Conservation (phyloP, 2,888 invertebrate genomes). For the Incurvaria masculella region DNA sequence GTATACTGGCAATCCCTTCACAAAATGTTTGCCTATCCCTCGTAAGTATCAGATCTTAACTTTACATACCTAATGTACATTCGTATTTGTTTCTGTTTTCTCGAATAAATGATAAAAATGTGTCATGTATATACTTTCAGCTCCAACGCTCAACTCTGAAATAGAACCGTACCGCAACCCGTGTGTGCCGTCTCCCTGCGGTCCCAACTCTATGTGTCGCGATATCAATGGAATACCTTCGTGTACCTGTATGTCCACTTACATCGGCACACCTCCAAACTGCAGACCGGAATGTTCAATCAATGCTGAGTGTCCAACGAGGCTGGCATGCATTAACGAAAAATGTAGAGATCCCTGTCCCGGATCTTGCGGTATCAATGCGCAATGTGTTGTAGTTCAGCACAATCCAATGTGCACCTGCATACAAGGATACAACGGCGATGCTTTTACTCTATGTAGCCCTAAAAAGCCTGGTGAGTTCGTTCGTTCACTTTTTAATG, state of each 20-base stretch:
- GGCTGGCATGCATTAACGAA: conserved; percentile 66
- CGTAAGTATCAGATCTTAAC: conserved; percentile 33
- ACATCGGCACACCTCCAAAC: conserved; percentile 61
- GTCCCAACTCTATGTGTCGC: conserved; percentile 65
- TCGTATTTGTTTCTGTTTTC: no score
- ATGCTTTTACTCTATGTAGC: conserved; percentile 58
- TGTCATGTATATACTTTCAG: conserved; percentile 24
- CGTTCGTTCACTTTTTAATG: conserved; percentile 28
- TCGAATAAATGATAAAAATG: background rate
- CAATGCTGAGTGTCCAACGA: conserved; percentile 65
- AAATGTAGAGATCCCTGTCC: conserved; percentile 71
- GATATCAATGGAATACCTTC: conserved; percentile 58
- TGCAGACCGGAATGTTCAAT: conserved; percentile 70
- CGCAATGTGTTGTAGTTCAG: conserved; percentile 62
- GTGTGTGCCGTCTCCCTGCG: conserved; percentile 65
- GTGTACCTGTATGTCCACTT: conserved; percentile 61
- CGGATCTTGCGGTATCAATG: conserved; percentile 64
- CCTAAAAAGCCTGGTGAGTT: conserved; percentile 39
- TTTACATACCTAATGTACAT: background rate
- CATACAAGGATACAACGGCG: conserved; percentile 63
- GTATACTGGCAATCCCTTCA: conserved; percentile 68
- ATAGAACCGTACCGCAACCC: conserved; percentile 51
- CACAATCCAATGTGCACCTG: conserved; percentile 75
- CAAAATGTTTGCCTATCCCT: conserved; percentile 53
- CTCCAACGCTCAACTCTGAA: conserved; percentile 42